Conservation (phyloP, 2,888 invertebrate genomes). For the Operophtera brumata region DNA sequence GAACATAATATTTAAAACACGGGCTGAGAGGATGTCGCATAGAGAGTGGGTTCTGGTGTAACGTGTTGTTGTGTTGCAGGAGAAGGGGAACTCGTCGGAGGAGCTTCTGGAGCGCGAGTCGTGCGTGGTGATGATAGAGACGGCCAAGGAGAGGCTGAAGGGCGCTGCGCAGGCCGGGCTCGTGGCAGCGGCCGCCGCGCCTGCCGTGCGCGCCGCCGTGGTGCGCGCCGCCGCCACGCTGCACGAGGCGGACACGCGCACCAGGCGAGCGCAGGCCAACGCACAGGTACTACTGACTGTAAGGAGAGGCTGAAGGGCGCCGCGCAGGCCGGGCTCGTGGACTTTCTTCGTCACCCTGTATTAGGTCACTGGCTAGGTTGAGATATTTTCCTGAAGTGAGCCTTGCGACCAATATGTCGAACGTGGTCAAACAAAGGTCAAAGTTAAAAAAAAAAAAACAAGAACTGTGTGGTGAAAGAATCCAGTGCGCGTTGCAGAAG, state of each 20-base stretch:
- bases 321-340: conserved; percentile 86
- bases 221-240: conserved; percentile 88
- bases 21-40: no score
- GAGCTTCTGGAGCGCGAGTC: conserved; percentile 86
- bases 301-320: conserved; percentile 88
- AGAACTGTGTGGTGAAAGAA: conserved; percentile 11
- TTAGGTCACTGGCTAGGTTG: no score
- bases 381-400: no score
- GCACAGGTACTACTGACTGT: conserved; percentile 16
- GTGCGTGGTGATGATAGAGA: conserved; percentile 89
- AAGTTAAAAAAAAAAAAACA: no score
- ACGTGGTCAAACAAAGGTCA: no score
- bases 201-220: conserved; percentile 87
- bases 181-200: conserved; percentile 80
- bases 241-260: conserved; percentile 80
- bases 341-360: no score
- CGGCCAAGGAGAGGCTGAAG: conserved; percentile 91
- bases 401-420: no score
- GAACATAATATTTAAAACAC: no score
- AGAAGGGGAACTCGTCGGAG: conserved; percentile 86
- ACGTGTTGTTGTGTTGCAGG: conserved; percentile 36
- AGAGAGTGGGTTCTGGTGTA: no score
- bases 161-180: conserved; percentile 88
- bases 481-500: no score
- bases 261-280: conserved; percentile 4